Conservation (phyloP, 2,888 invertebrate species). For the Acleris literana region DNA sequence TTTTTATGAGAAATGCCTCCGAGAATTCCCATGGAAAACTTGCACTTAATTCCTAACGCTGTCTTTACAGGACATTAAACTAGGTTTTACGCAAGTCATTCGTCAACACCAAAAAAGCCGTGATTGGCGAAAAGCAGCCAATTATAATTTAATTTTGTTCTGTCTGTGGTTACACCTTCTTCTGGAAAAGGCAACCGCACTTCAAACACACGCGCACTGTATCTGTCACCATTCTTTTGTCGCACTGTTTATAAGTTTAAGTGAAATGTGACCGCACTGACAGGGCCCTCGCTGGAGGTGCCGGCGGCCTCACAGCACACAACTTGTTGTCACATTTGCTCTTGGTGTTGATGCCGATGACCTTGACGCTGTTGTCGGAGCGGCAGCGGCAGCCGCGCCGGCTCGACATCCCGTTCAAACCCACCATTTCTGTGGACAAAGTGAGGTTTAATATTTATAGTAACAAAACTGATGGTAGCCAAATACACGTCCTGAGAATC, state of each 20-base stretch:
- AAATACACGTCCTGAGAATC: too few species aligned
- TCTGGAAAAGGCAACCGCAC: too few species aligned
- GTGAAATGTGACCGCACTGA: constrained; percentile 50
- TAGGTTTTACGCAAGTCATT: too few species aligned
- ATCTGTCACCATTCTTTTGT: background rate
- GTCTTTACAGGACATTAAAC: too few species aligned
- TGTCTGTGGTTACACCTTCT: too few species aligned
- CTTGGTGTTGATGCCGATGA: constrained; percentile 36
- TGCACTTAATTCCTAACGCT: too few species aligned
- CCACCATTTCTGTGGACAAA: constrained; percentile 51
- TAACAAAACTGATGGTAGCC: too few species aligned
- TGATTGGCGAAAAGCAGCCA: too few species aligned
- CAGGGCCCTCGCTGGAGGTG: constrained; percentile 45
- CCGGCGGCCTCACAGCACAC: constrained; percentile 25
- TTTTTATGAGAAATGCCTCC: too few species aligned
- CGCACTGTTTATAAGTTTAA: constrained; percentile 37
- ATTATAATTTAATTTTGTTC: too few species aligned
- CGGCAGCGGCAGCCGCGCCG: constrained; percentile 45
- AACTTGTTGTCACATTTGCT: constrained; percentile 46
- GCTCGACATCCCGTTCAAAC: constrained; percentile 45
- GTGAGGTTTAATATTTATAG: background rate
- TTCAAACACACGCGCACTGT: background rate
- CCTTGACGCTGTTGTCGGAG: constrained; percentile 37
- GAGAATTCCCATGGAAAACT: too few species aligned
- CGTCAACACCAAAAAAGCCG: too few species aligned